phyloP scores from a whole-genome alignment of 2,797 vertebrate genomes.

The Limnodromus scolopaceus region DNA sequence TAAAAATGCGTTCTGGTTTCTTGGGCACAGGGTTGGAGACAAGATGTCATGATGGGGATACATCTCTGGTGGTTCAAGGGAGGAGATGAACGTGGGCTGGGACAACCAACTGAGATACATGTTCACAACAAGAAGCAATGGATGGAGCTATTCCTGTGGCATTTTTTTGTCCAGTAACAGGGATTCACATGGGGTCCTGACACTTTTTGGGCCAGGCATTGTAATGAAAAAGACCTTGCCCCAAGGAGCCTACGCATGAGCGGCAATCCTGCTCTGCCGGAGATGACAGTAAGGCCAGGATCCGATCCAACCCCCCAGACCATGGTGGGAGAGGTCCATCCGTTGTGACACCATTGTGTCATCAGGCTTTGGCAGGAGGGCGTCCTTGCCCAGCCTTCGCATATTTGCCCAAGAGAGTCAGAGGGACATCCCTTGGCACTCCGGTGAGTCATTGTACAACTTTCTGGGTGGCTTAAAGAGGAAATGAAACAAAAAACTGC shows the following conservation, averaged over 20 bases:
- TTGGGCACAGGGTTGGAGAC: accelerated
- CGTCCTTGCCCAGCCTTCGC: not conserved
- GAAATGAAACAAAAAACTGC: not conserved
- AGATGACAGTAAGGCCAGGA: not conserved
- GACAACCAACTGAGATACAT: not conserved
- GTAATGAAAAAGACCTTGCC: not conserved
- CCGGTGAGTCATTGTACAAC: not conserved
- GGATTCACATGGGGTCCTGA: not conserved
- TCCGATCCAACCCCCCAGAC: too few relatives aligned
- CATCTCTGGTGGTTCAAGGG: not conserved
- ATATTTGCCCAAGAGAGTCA: not conserved
- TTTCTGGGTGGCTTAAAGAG: not conserved
- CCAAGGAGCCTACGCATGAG: not conserved
- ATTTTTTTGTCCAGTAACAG: not conserved
- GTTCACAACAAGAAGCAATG: not conserved
- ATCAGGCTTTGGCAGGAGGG: not conserved
- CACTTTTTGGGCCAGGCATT: not conserved
- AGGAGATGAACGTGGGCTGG: not conserved
- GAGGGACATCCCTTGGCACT: not conserved
- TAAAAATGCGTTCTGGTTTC: not conserved
- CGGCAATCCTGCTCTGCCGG: not conserved
- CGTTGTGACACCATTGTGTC: accelerated
- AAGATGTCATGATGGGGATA: too few relatives aligned
- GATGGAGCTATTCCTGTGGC: not conserved
- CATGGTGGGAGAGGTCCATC: not conserved